Evolutionary conservation across 1,140 invertebrate species (phyloP), one percentile per base, ranked within the genome.

Genomic region (Anastrepha obliqua): DNA sequence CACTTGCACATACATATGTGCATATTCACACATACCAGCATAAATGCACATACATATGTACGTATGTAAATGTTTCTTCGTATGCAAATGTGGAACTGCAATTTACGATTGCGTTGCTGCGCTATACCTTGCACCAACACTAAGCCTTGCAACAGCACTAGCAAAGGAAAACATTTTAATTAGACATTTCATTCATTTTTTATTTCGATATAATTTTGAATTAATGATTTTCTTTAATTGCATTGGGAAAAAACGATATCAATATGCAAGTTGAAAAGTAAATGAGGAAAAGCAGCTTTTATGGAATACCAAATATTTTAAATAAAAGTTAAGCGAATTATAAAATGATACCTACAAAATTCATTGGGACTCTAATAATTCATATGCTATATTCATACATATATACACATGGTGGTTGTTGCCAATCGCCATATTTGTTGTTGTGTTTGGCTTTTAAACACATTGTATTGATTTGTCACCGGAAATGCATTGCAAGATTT

Each of bases 391-490:
- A 58, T 8, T 1, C 7, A 58, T 29, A 29, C 29, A 29, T 29
- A 29, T 29, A 29, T 29, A 29, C 1, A 29, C 29, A 29, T 29
- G 29, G 29, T 29, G 29, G 29, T 29, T 29, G 29, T 29, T 29
- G 29, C 29, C 29, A 29, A 29, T 29, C 29, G 29, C 29, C 29
- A 29, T 29, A 29, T 29, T 29, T 29, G 0, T 29, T 29, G 29
- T 29, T 29, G 29, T 29, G 29, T 29, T 55, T 81, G 47, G 3
- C 17, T 81, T 81, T 81, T 51, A 55, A 55, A 55, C 11, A 81
- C n/a, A 55, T 81, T 81, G 74, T 81, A 39, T 81, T 20, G 74
- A 81, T 81, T 81, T 81, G 74, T 81, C 74, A 55, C 42, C 74
- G 74, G 74, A 81, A 81, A 55, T 81, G 74, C 74, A 81, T 81